phyloP scores from a whole-genome alignment of 2,113 vertebrate genomes.

The Sarotherodon lohbergeri region DNA sequence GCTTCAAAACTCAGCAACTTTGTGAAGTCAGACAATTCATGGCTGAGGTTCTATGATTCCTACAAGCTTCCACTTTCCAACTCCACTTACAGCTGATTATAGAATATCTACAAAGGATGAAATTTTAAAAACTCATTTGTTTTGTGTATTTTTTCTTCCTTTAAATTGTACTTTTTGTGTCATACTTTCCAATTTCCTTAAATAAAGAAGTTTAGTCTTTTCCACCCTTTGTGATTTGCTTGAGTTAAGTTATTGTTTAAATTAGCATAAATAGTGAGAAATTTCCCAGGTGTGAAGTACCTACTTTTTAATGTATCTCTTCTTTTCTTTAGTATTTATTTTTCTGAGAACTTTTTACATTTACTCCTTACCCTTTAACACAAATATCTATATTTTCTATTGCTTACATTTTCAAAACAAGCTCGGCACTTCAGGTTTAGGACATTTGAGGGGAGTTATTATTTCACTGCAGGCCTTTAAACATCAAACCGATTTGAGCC shows the following conservation, averaged over 20 bases:
- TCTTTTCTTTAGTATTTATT: not conserved
- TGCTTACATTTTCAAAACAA: not conserved
- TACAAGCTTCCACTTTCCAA: not conserved
- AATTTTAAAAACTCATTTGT: not conserved
- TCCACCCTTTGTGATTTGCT: not conserved
- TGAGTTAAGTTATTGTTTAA: not conserved
- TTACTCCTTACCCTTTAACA: not conserved
- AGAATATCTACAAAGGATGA: accelerated
- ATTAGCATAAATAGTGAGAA: not conserved
- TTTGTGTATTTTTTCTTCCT: not conserved
- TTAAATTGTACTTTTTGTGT: not conserved
- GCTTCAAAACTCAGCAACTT: not conserved
- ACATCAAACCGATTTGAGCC: accelerated
- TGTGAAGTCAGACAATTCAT: not conserved
- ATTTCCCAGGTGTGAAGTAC: not conserved
- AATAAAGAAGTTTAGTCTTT: not conserved
- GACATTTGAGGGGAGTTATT: not conserved
- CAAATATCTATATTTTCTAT: accelerated
- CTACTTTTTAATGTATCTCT: not conserved
- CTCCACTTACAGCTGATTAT: not conserved
- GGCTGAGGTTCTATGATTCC: not conserved
- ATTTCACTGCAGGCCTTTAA: too few species aligned
- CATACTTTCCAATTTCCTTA: not conserved
- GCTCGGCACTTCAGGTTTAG: not conserved
- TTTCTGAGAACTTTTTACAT: accelerated